phyloP scores from a whole-genome alignment of 2,888 invertebrate species.

The Troides helena region DNA sequence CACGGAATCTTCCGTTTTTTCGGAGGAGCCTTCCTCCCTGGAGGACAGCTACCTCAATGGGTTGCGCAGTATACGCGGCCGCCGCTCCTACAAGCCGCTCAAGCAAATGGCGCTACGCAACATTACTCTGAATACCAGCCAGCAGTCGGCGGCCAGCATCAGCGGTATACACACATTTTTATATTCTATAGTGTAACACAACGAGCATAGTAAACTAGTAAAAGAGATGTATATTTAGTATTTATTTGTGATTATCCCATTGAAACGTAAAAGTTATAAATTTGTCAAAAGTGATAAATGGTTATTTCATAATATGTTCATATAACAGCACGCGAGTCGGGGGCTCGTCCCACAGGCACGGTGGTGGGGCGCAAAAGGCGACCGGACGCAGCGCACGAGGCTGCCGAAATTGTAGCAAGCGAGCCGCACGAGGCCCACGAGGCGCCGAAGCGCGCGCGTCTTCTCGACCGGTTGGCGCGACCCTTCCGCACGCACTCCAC shows the following conservation, averaged over 20 bases:
- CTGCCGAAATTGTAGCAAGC: constrained; percentile 33
- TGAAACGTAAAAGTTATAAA: no score
- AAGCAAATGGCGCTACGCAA: constrained; percentile 47
- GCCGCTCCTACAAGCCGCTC: constrained; percentile 65
- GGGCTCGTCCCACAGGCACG: constrained; percentile 59
- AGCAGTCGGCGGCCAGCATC: constrained; percentile 33
- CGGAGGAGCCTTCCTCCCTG: constrained; percentile 35
- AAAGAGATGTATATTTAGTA: no score
- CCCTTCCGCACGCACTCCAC: constrained; percentile 42
- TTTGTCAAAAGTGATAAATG: no score
- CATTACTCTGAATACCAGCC: constrained; percentile 36
- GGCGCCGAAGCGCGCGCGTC: constrained; percentile 33
- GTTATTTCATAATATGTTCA: no score
- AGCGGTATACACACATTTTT: constrained; percentile 25
- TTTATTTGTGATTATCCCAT: no score
- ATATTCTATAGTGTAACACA: no score
- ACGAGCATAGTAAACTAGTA: no score
- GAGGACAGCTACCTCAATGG: constrained; percentile 61
- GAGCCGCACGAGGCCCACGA: constrained; percentile 37
- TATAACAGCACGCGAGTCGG: constrained; percentile 33
- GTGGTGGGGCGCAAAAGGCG: constrained; percentile 74
- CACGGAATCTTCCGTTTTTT: constrained; percentile 54
- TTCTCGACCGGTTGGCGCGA: constrained; percentile 56
- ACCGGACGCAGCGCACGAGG: constrained; percentile 51
- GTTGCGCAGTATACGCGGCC: constrained; percentile 59